A percentile compares a stretch with the other conserved stretches of the same genome.
phyloP scores from a whole-genome alignment of 2,797 vertebrate species.

The Australoheros facetus region DNA sequence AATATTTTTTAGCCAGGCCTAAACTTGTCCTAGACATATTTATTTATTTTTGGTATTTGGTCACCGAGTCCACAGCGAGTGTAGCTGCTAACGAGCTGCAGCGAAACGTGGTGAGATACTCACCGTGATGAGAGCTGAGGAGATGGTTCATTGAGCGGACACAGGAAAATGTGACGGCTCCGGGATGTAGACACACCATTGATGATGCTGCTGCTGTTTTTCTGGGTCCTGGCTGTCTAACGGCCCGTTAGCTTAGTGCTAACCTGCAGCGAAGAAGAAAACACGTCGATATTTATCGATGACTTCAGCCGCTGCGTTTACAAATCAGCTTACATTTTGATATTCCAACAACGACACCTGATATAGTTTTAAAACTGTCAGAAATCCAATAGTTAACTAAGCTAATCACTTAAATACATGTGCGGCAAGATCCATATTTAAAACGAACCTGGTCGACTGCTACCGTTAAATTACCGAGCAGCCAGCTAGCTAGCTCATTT shows the following conservation, averaged over 20 bases:
- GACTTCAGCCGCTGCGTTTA: background rate
- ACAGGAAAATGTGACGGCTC: constrained; percentile 80
- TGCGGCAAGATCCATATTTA: background rate
- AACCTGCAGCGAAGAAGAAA: constrained; percentile 40
- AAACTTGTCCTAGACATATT: background rate
- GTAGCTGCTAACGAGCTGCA: background rate
- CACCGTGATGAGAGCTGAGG: constrained; percentile 71
- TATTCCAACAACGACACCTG: background rate
- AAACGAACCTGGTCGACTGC: background rate
- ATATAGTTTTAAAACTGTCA: too few species aligned
- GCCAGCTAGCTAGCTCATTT: background rate
- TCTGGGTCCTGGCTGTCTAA: constrained; percentile 66
- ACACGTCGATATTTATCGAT: background rate
- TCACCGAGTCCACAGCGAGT: background rate
- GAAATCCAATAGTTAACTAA: background rate
- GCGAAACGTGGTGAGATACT: constrained; percentile 23
- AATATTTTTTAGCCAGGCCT: background rate
- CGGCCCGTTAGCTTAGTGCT: constrained; percentile 68
- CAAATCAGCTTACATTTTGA: background rate
- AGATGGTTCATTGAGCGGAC: constrained; percentile 80
- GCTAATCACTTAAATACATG: background rate
- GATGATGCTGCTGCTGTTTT: constrained; percentile 71
- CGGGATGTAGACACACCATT: constrained; percentile 83
- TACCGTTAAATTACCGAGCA: background rate
- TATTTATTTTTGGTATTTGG: background rate